Conservation (phyloP, 2,113 vertebrate genomes). For the Polypterus bichir region DNA sequence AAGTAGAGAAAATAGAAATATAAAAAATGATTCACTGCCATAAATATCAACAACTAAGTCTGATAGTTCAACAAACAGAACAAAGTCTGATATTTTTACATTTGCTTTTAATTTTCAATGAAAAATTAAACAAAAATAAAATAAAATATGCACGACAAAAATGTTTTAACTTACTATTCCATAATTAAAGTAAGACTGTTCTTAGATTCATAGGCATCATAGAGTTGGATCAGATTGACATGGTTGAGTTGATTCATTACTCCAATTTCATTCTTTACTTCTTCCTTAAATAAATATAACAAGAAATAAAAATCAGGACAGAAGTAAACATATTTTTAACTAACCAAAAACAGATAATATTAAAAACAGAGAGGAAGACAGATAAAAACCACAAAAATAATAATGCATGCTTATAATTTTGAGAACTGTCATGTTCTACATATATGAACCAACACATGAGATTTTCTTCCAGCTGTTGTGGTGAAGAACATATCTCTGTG, state of each 20-base stretch:
- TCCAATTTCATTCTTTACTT: conserved; percentile 77
- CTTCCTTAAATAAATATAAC: conserved; percentile 45
- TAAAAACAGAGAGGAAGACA: neutral
- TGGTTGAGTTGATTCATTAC: conserved; percentile 82
- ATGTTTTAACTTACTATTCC: conserved; percentile 66
- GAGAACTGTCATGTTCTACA: no score
- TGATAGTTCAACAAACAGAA: no score
- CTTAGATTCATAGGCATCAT: conserved; percentile 75
- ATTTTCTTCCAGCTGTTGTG: no score
- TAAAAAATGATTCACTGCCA: no score
- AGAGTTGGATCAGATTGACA: conserved; percentile 73
- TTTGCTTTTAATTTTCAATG: no score
- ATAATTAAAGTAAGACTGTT: conserved; percentile 67
- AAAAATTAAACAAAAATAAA: no score
- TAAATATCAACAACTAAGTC: no score
- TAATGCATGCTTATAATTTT: neutral
- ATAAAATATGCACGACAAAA: neutral
- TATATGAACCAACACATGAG: no score
- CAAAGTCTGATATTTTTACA: no score
- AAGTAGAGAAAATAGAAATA: no score
- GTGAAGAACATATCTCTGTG: no score
- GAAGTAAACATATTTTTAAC: neutral
- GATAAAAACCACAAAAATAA: neutral
- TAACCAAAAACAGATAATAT: neutral
- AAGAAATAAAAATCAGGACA: neutral